Percentiles rank a stretch among this genome's conserved stretches.
Conservation (phyloP, 2,888 invertebrate genomes). For the Pristionchus exspectatus region DNA sequence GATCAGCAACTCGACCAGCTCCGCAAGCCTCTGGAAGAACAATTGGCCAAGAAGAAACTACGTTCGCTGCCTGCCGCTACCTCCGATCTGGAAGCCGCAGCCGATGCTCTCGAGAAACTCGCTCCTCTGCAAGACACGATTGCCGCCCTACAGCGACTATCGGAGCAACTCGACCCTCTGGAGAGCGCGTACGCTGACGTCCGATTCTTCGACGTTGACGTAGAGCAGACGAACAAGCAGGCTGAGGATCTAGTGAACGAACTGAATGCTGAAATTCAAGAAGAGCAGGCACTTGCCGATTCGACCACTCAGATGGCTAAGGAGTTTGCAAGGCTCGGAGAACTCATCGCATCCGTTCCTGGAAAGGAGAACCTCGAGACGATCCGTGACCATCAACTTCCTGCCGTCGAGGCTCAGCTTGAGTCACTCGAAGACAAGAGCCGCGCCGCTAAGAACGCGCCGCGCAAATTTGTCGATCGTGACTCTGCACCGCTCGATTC, state of each 20-base stretch:
- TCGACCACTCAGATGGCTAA: constrained; percentile 62
- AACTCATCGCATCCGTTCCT: constrained; percentile 49
- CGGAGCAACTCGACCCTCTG: constrained; percentile 61
- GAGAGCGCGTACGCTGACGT: constrained; percentile 69
- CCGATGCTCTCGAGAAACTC: constrained; percentile 54
- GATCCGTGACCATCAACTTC: constrained; percentile 47
- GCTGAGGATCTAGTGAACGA: constrained; percentile 65
- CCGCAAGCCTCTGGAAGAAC: constrained; percentile 58
- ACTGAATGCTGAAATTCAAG: constrained; percentile 61
- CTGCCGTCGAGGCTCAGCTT: constrained; percentile 41
- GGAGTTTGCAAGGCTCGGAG: constrained; percentile 59
- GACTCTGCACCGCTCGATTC: constrained; percentile 6
- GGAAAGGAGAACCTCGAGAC: constrained; percentile 48
- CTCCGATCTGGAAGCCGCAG: constrained; percentile 19
- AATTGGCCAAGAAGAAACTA: constrained; percentile 37
- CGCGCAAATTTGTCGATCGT: constrained; percentile 47
- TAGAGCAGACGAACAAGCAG: constrained; percentile 68
- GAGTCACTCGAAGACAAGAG: constrained; percentile 44
- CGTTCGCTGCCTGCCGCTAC: constrained; percentile 32
- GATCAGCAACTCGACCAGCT: constrained; percentile 64
- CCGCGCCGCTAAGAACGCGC: constrained; percentile 49
- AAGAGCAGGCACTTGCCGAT: constrained; percentile 65
- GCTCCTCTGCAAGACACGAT: constrained; percentile 60
- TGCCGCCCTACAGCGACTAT: constrained; percentile 61
- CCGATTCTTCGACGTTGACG: constrained; percentile 72